Conservation (phyloP, 1,140 invertebrate species). For the Drosophila funebris region DNA sequence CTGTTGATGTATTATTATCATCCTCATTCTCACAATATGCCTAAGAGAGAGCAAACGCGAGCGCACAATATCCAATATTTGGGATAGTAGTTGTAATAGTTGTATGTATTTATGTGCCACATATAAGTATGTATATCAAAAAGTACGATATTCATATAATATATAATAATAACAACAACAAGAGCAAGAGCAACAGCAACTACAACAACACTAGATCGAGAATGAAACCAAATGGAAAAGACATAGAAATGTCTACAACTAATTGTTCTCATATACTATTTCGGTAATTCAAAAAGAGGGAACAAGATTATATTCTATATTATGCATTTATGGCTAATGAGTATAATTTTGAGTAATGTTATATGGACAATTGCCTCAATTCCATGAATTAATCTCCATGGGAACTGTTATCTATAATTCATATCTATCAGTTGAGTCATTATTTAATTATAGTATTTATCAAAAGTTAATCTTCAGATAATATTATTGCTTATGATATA, state of each 20-base stretch:
- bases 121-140: slow-evolving; percentile 31
- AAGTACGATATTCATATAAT: slow-evolving; percentile 12
- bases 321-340: background rate
- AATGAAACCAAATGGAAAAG: slow-evolving; percentile 30
- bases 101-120: slow-evolving; percentile 30
- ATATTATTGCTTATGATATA: too few species aligned
- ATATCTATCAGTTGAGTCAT: background rate
- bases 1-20: slow-evolving; percentile 82
- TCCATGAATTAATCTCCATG: background rate
- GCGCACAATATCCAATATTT: slow-evolving; percentile 76
- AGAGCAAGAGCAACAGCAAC: slow-evolving; percentile 5
- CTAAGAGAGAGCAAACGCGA: slow-evolving; percentile 76
- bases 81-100: slow-evolving; percentile 52
- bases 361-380: background rate
- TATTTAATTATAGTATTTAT: background rate
- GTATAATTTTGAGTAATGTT: background rate
- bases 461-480: background rate
- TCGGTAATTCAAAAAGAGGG: background rate
- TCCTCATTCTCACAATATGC: slow-evolving; percentile 83
- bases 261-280: background rate
- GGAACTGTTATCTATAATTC: background rate
- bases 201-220: slow-evolving; percentile 27
- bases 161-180: slow-evolving; percentile 22
- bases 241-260: background rate
- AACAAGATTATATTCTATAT: background rate